A percentile compares a stretch with the other conserved stretches of the same genome.
Evolutionary conservation across 2,113 vertebrate species (phyloP).

Genomic region (Sylvia atricapilla): DNA sequence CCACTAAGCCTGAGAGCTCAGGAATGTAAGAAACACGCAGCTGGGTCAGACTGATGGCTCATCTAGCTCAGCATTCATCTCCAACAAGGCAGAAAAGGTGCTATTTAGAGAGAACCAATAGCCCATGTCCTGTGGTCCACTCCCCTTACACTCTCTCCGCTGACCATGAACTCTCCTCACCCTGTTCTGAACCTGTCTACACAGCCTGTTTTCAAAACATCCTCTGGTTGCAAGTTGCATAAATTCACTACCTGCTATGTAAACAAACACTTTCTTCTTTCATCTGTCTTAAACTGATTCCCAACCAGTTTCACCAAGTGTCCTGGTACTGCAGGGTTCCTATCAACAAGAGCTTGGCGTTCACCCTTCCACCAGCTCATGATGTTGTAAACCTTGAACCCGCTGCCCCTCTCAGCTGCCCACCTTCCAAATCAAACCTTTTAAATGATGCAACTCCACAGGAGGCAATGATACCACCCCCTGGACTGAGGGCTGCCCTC

Average conservation of each 20-base stretch:
- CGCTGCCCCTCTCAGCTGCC: background rate
- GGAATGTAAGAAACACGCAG: background rate
- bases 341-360: background rate
- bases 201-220: constrained; percentile 21
- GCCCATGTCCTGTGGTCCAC: background rate
- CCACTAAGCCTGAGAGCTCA: background rate
- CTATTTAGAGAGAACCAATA: background rate
- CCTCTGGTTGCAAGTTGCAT: constrained; percentile 11
- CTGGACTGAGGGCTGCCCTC: background rate
- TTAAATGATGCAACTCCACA: background rate
- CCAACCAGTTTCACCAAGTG: constrained; percentile 17
- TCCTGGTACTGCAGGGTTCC: background rate
- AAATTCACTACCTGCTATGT: constrained; percentile 5
- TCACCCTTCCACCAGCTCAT: background rate
- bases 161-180: constrained; percentile 21
- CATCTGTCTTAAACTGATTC: constrained; percentile 19
- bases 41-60: background rate
- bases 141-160: background rate
- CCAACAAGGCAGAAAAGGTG: background rate
- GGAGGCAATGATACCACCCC: fast-evolving
- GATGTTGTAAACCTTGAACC: background rate
- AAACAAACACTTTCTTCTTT: constrained; percentile 37
- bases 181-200: constrained; percentile 9
- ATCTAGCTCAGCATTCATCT: background rate
- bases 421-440: background rate